These are phyloP conservation scores for Halcyon chelicuti DNA, from an alignment of 2,797 vertebrate genomes.

Conservation along the genomic window DNA sequence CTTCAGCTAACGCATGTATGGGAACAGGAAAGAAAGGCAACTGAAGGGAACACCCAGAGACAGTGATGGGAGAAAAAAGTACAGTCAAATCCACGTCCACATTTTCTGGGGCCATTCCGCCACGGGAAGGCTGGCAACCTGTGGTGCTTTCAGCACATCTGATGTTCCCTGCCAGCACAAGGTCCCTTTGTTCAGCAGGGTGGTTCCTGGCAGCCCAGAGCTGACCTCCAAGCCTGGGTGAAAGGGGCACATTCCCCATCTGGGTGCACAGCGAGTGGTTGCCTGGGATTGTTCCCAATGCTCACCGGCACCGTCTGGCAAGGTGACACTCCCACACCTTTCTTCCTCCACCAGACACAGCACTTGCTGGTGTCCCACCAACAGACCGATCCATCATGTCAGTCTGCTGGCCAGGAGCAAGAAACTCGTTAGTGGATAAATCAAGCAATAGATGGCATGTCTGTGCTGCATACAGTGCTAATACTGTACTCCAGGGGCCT, in stretches of 20 bases:
- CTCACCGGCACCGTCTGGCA: background rate
- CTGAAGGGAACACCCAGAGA: background rate
- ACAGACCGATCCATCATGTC: rapidly evolving
- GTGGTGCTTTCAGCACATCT: background rate
- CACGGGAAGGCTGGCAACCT: background rate
- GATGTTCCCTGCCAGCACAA: background rate
- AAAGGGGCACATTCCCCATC: background rate
- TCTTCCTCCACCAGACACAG: background rate
- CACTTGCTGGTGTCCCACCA: background rate
- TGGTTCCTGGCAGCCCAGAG: background rate
- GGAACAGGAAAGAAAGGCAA: background rate
- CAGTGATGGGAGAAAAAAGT: background rate
- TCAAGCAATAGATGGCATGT: rapidly evolving
- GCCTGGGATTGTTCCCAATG: background rate
- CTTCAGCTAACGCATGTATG: background rate
- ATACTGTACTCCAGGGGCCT: background rate
- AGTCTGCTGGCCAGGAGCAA: background rate
- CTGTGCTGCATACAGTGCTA: background rate
- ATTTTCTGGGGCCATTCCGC: background rate
- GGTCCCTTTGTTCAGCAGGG: background rate
- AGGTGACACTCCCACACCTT: background rate
- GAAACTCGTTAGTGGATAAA: background rate
- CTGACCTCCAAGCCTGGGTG: rapidly evolving
- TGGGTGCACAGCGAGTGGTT: background rate
- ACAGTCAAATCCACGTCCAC: background rate